Percentiles rank a stretch among this genome's conserved stretches.
These are phyloP conservation scores for Acanthococcus lagerstroemiae DNA, from an alignment of 2,888 invertebrate species.

Conservation along the genomic window DNA sequence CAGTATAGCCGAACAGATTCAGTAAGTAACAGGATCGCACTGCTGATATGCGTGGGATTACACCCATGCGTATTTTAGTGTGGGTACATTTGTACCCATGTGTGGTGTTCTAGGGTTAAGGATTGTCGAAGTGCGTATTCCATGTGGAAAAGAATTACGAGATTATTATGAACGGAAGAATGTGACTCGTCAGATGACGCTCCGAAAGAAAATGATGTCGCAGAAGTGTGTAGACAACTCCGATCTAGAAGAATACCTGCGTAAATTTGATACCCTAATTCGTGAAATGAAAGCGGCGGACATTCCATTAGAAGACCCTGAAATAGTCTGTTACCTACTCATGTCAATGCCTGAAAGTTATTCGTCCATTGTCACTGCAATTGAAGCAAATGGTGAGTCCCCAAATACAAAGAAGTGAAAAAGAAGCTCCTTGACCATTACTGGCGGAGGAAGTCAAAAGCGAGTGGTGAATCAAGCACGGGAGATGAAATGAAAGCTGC, in stretches of 20 bases:
- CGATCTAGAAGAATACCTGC: neutral
- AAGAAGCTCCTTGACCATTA: neutral
- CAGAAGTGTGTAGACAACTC: neutral
- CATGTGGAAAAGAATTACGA: neutral
- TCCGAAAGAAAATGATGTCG: neutral
- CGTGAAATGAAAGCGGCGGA: neutral
- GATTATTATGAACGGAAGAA: neutral
- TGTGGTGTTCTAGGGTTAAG: too few relatives aligned
- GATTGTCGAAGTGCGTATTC: neutral
- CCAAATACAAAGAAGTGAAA: neutral
- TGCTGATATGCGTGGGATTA: too few relatives aligned
- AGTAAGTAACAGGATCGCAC: too few relatives aligned
- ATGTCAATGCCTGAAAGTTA: neutral
- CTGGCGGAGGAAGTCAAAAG: too few relatives aligned
- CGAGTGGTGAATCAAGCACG: neutral
- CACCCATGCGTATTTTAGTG: too few relatives aligned
- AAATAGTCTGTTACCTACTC: neutral
- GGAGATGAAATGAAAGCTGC: too few relatives aligned
- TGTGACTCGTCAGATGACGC: neutral
- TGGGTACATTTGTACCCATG: too few relatives aligned
- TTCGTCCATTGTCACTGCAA: neutral
- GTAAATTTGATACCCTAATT: neutral
- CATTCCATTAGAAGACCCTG: neutral
- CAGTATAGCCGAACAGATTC: too few relatives aligned
- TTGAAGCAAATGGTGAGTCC: neutral